phyloP scores from a whole-genome alignment of 2,797 vertebrate genomes.

The Spinibarbus caldwelli region DNA sequence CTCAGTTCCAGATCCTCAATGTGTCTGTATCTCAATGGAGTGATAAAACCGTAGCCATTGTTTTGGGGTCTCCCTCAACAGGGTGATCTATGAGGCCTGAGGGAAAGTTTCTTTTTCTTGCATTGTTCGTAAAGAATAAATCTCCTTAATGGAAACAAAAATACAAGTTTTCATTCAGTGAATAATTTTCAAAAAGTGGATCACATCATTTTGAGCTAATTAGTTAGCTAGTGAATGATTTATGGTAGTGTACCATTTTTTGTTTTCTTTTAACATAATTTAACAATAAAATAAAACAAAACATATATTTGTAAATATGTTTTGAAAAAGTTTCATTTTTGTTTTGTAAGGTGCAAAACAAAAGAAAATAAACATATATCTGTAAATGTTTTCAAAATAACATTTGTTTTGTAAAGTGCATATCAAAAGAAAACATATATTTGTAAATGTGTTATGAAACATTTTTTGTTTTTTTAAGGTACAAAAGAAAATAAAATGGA shows the following conservation, averaged over 20 bases:
- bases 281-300: background rate
- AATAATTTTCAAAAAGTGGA: background rate
- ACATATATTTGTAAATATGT: too few relatives aligned
- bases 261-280: background rate
- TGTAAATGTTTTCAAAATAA: too few relatives aligned
- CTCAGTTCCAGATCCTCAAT: slow-evolving; percentile 4
- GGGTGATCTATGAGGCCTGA: background rate
- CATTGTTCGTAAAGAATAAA: slow-evolving; percentile 13
- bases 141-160: background rate
- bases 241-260: background rate
- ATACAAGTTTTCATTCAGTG: background rate
- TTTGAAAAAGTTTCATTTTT: too few relatives aligned
- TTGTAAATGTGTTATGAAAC: too few relatives aligned
- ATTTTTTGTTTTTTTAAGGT: too few relatives aligned
- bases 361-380: background rate
- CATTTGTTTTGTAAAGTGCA: background rate
- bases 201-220: background rate
- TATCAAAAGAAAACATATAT: background rate
- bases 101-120: background rate
- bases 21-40: slow-evolving; percentile 9
- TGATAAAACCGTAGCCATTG: slow-evolving; percentile 30
- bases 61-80: background rate
- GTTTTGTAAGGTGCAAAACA: too few relatives aligned
- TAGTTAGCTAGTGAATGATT: background rate
- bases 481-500: too few relatives aligned